Evolutionary conservation across 2,113 vertebrate genomes (phyloP).

Genomic region (Phyllopteryx taeniolatus): DNA sequence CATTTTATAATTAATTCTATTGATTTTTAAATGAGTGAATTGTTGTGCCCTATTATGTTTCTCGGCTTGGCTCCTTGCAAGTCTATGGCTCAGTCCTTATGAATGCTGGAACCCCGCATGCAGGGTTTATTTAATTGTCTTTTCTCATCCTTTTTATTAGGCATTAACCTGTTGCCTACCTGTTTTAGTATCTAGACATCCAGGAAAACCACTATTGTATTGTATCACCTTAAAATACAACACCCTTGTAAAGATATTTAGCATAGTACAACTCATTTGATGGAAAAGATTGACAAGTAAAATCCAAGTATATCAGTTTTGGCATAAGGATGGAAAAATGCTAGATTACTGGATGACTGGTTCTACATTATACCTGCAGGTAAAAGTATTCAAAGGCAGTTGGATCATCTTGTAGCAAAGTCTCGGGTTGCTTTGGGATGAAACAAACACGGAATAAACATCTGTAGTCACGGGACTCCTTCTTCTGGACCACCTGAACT

Average conservation of each 20-base stretch:
- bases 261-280: background rate
- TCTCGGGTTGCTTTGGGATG: conserved; percentile 81
- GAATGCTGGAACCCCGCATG: background rate
- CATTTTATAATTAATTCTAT: background rate
- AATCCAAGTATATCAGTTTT: background rate
- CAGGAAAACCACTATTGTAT: too few species aligned
- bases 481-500: conserved; percentile 86
- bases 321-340: background rate
- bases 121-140: background rate
- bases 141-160: background rate
- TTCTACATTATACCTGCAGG: conserved; percentile 78
- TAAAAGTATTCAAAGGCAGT: conserved; percentile 93
- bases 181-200: background rate
- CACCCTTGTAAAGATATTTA: background rate
- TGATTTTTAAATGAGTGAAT: background rate
- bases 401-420: conserved; percentile 85
- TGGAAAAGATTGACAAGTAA: background rate
- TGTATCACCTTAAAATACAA: background rate
- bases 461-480: conserved; percentile 84
- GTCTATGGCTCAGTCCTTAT: background rate
- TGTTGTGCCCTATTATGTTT: background rate
- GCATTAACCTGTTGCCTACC: background rate
- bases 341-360: background rate
- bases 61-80: too few species aligned
- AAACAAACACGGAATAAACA: conserved; percentile 96